Percentiles rank a stretch among this genome's conserved stretches.
Conservation (phyloP, 2,797 vertebrate genomes). For the Mus caroli region DNA sequence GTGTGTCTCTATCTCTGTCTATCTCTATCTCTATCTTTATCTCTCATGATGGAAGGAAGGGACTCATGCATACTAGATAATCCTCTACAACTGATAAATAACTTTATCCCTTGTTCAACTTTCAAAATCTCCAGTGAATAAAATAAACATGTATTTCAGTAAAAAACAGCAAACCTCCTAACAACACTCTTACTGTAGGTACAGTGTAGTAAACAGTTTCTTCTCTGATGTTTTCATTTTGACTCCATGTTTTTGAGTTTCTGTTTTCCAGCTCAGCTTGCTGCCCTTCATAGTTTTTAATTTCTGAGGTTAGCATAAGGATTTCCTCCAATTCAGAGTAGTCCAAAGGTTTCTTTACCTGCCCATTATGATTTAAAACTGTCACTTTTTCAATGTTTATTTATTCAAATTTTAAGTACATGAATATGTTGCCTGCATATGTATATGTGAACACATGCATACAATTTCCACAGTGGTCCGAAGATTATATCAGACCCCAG, state of each 20-base stretch:
- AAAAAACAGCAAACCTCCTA: not conserved
- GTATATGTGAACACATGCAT: not conserved
- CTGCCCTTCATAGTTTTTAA: not conserved
- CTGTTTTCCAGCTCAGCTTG: not conserved
- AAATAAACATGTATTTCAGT: constrained; percentile 21
- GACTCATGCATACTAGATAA: not conserved
- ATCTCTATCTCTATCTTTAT: too few species aligned
- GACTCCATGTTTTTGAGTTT: constrained; percentile 5
- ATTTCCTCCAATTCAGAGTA: not conserved
- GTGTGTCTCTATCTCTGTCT: accelerated
- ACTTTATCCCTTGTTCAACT: not conserved
- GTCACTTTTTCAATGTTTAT: not conserved
- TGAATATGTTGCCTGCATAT: not conserved
- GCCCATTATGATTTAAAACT: not conserved
- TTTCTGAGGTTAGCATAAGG: not conserved
- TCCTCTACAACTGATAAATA: not conserved
- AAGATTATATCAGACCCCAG: not conserved
- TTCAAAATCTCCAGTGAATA: not conserved
- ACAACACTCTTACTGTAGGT: not conserved
- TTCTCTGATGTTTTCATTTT: constrained; percentile 1
- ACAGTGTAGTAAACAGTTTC: constrained; percentile 1
- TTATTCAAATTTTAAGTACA: not conserved
- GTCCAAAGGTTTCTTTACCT: not conserved
- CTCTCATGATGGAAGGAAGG: not conserved
- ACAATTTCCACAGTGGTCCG: not conserved